phyloP scores from a whole-genome alignment of 2,797 vertebrate genomes.

The Menidia menidia region DNA sequence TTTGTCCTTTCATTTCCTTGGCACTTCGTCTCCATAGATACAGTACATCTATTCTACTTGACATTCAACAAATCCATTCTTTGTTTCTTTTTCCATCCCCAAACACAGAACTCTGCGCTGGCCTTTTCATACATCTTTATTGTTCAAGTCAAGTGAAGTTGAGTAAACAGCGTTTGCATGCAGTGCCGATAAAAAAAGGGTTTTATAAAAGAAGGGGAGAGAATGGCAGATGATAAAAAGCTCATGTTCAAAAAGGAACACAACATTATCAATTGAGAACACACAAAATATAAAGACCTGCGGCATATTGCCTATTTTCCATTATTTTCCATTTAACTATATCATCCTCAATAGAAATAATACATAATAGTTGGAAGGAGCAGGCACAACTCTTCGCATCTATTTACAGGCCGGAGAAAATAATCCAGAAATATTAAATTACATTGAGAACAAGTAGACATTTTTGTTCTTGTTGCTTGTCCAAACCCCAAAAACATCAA shows the following conservation, averaged over 20 bases:
- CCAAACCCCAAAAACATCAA: slow-evolving; percentile 28
- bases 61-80: slow-evolving; percentile 21
- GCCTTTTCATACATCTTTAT: slow-evolving; percentile 10
- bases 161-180: slow-evolving; percentile 18
- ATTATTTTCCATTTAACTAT: slow-evolving; percentile 48
- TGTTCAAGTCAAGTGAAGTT: slow-evolving; percentile 10
- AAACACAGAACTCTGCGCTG: slow-evolving; percentile 2
- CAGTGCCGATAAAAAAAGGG: slow-evolving; percentile 3
- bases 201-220: slow-evolving; percentile 12
- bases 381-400: neutral
- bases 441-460: slow-evolving; percentile 15
- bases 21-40: slow-evolving; percentile 11
- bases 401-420: slow-evolving; percentile 30
- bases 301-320: slow-evolving; percentile 34
- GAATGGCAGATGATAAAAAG: slow-evolving; percentile 19
- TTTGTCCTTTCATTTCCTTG: slow-evolving; percentile 14
- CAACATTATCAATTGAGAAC: slow-evolving; percentile 13
- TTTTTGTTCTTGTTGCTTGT: slow-evolving; percentile 3
- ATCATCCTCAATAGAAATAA: slow-evolving; percentile 11
- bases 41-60: slow-evolving; percentile 1
- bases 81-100: slow-evolving; percentile 8
- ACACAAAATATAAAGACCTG: slow-evolving; percentile 8
- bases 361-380: slow-evolving; percentile 25
- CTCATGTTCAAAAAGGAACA: slow-evolving; percentile 18
- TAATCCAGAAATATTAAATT: slow-evolving; percentile 11